Percentiles rank a stretch among this genome's conserved stretches.
These are phyloP conservation scores for Drosophila serrata DNA, from an alignment of 1,140 invertebrate genomes.

Conservation along the genomic window DNA sequence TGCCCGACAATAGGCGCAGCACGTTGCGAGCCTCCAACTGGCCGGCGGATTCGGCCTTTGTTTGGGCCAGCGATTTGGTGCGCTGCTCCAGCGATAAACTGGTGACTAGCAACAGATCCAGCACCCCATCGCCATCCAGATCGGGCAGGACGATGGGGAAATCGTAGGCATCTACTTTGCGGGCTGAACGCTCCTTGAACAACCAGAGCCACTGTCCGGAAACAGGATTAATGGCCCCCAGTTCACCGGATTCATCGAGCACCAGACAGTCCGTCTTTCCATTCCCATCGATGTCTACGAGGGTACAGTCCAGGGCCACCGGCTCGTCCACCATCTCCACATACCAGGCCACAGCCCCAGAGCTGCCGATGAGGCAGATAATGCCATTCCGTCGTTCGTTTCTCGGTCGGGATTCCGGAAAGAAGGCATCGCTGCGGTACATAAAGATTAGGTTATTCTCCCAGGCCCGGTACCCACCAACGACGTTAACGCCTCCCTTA, in stretches of 20 bases:
- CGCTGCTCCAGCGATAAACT: conserved; percentile 76
- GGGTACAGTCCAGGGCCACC: conserved; percentile 89
- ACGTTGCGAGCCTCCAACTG: conserved; percentile 86
- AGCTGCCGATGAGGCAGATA: conserved; percentile 88
- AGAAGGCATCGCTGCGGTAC: conserved; percentile 88
- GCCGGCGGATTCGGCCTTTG: conserved; percentile 36
- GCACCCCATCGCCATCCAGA: conserved; percentile 89
- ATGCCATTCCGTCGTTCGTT: conserved; percentile 87
- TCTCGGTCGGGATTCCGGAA: conserved; percentile 86
- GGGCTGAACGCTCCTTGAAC: conserved; percentile 86
- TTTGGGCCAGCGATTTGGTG: conserved; percentile 60
- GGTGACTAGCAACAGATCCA: conserved; percentile 88
- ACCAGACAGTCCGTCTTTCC: conserved; percentile 91
- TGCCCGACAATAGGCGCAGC: conserved; percentile 89
- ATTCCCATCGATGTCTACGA: conserved; percentile 90
- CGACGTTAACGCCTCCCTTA: conserved; percentile 89
- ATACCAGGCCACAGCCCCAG: conserved; percentile 89
- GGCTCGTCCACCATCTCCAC: conserved; percentile 88
- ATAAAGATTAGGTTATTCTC: conserved; percentile 90
- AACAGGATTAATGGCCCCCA: conserved; percentile 89
- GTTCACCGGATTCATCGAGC: conserved; percentile 88
- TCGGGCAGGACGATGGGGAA: conserved; percentile 91
- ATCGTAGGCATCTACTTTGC: conserved; percentile 87
- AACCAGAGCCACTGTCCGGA: conserved; percentile 88
- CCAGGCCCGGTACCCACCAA: conserved; percentile 87